Conservation (phyloP, 2,797 vertebrate species). For the Staurois parvus region DNA sequence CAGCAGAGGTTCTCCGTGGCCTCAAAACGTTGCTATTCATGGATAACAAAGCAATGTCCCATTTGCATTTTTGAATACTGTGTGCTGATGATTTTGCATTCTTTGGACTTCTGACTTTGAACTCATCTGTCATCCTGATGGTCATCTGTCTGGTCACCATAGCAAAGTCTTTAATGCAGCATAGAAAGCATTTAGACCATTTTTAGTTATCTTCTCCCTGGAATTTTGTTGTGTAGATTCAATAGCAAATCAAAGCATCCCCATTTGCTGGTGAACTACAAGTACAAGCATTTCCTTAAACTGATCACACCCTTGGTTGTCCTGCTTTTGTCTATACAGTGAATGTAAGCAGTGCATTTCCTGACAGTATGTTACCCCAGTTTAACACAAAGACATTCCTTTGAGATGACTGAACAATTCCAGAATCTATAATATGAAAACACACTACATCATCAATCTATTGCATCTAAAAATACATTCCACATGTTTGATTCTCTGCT, state of each 20-base stretch:
- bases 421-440: slow-evolving; percentile 61
- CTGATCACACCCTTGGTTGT: not conserved
- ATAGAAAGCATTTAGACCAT: too few species aligned
- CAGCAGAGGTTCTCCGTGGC: too few species aligned
- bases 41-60: too few species aligned
- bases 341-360: slow-evolving; percentile 22
- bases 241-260: not conserved
- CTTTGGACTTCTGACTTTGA: too few species aligned
- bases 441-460: slow-evolving; percentile 59
- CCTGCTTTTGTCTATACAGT: not conserved
- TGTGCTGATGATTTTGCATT: too few species aligned
- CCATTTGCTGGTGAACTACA: not conserved
- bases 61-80: too few species aligned
- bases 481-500: slow-evolving; percentile 54
- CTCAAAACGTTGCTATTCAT: too few species aligned
- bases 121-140: too few species aligned
- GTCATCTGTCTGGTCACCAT: too few species aligned
- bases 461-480: slow-evolving; percentile 49
- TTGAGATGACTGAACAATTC: slow-evolving; percentile 57
- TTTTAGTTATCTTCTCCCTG: too few species aligned
- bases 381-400: slow-evolving; percentile 60
- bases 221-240: too few species aligned
- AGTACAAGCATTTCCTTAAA: not conserved
- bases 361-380: slow-evolving; percentile 14
- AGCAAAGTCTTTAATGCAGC: too few species aligned